A percentile compares a stretch with the other conserved stretches of the same genome.
Evolutionary conservation across 2,113 vertebrate species (phyloP).

Genomic region (Corvus hawaiiensis): DNA sequence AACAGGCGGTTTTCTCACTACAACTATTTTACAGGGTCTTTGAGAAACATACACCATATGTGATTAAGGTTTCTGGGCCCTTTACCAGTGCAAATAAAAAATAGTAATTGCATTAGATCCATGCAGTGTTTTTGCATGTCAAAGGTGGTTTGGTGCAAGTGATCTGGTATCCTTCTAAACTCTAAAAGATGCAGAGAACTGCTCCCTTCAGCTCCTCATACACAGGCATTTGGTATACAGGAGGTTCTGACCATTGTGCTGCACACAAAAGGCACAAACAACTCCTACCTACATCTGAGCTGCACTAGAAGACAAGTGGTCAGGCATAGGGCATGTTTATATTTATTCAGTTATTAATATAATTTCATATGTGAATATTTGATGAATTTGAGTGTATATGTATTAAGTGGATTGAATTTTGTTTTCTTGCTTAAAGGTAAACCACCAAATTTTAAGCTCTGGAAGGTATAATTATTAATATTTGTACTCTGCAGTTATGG

Average conservation of each 20-base stretch:
- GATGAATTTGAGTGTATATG: neutral
- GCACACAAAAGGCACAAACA: neutral
- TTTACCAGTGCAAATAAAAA: neutral
- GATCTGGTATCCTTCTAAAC: neutral
- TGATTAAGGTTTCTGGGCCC: neutral
- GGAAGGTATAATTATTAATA: neutral
- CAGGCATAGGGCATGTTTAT: neutral
- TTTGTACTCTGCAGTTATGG: neutral
- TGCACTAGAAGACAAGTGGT: neutral
- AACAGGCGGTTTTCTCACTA: neutral
- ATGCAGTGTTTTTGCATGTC: neutral
- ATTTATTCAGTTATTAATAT: neutral
- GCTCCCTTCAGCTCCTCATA: neutral
- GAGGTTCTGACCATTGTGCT: neutral
- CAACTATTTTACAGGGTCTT: neutral
- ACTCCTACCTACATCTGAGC: neutral
- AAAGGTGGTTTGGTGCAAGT: neutral
- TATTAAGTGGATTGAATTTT: neutral
- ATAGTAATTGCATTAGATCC: neutral
- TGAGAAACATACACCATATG: neutral
- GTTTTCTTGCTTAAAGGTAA: neutral
- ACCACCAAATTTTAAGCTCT: neutral
- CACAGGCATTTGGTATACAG: neutral
- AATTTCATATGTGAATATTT: neutral
- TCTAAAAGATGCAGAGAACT: neutral